A percentile compares a stretch with the other conserved stretches of the same genome.
Conservation (phyloP, 2,888 invertebrate species). For the Ophioninae sp. region DNA sequence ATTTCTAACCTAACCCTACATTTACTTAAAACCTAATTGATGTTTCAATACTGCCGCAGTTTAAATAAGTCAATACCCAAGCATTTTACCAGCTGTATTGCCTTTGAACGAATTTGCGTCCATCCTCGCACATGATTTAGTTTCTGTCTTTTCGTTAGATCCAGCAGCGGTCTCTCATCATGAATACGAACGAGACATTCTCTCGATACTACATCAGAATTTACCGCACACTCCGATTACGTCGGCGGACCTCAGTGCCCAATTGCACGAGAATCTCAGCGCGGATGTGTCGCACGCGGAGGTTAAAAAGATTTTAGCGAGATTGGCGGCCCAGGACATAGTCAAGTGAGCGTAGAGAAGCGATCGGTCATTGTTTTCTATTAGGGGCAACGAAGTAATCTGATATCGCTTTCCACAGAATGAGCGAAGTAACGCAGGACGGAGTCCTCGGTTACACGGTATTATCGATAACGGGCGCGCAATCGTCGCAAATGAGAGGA, state of each 20-base stretch:
- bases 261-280: conserved; percentile 82
- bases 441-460: conserved; percentile 78
- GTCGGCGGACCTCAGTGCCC: conserved; percentile 85
- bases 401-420: conserved; percentile 67
- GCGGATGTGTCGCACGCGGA: conserved; percentile 84
- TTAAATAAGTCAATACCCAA: too few species aligned
- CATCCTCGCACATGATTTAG: neutral
- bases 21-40: too few species aligned
- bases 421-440: conserved; percentile 79
- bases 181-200: conserved; percentile 82
- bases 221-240: conserved; percentile 87
- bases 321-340: conserved; percentile 89
- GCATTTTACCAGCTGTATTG: too few species aligned
- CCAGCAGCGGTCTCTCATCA: conserved; percentile 65
- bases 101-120: neutral
- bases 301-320: conserved; percentile 88
- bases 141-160: conserved; percentile 50
- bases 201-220: conserved; percentile 87
- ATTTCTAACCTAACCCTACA: too few species aligned
- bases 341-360: conserved; percentile 81
- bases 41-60: too few species aligned
- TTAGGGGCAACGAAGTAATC: neutral
- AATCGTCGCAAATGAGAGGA: conserved; percentile 66
- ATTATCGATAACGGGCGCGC: conserved; percentile 73
- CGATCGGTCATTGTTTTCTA: neutral